These are phyloP conservation scores for Eupeodes luniger DNA, from an alignment of 2,888 invertebrate species.

Conservation along the genomic window DNA sequence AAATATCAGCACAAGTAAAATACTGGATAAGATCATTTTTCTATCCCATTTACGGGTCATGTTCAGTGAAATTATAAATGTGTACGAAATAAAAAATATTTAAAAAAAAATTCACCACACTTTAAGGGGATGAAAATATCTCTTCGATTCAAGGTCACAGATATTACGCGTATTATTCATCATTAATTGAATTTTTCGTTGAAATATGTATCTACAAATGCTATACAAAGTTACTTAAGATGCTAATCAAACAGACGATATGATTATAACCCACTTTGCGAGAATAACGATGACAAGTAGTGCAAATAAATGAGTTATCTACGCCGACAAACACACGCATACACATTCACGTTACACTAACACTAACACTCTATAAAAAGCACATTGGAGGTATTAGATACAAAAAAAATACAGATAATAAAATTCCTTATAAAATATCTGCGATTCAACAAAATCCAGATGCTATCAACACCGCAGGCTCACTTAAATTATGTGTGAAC, in stretches of 20 bases:
- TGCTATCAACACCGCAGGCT: constrained; percentile 21
- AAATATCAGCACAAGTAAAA: constrained; percentile 51
- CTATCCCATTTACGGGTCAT: constrained; percentile 63
- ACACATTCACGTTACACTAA: neutral
- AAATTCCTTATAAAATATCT: neutral
- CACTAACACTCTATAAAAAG: neutral
- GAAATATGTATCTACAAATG: neutral
- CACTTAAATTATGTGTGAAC: constrained; percentile 31
- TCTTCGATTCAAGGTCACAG: constrained; percentile 28
- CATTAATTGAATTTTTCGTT: constrained; percentile 6
- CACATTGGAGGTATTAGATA: constrained; percentile 11
- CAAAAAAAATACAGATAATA: neutral
- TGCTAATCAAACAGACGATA: neutral
- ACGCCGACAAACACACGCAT: neutral
- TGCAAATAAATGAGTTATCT: constrained; percentile 24
- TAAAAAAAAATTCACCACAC: constrained; percentile 24
- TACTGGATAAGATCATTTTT: constrained; percentile 60
- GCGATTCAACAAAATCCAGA: constrained; percentile 43
- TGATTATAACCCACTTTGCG: constrained; percentile 45
- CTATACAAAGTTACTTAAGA: neutral
- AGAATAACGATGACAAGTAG: constrained; percentile 3
- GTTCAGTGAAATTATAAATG: constrained; percentile 25
- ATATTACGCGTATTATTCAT: constrained; percentile 40
- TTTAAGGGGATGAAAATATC: constrained; percentile 12
- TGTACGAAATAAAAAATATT: constrained; percentile 1